phyloP scores from a whole-genome alignment of 2,888 invertebrate species.

The Hyposoter didymator region DNA sequence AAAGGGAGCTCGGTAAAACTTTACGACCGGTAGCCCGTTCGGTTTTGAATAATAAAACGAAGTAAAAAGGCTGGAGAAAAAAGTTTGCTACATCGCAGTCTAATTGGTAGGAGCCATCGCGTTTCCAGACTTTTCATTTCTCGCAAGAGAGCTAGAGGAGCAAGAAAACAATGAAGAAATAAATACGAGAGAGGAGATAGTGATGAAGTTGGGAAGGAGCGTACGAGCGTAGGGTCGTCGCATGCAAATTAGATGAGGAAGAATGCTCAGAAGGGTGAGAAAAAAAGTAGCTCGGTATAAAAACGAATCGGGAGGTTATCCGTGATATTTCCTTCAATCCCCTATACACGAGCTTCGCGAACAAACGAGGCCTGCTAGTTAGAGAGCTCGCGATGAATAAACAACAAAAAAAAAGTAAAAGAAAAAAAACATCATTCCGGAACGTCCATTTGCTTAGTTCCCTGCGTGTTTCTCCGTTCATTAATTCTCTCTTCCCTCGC shows the following conservation, averaged over 20 bases:
- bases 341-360: slow-evolving; percentile 31
- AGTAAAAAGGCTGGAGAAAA: background rate
- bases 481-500: slow-evolving; percentile 50
- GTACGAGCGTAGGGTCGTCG: background rate
- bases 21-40: background rate
- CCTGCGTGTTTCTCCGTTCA: slow-evolving; percentile 41
- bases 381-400: background rate
- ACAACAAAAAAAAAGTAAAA: background rate
- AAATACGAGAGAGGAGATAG: slow-evolving; percentile 14
- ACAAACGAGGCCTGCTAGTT: slow-evolving; percentile 28
- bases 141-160: background rate
- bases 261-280: background rate
- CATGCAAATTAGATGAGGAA: slow-evolving; percentile 35
- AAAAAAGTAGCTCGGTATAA: slow-evolving; percentile 6
- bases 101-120: background rate
- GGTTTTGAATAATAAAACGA: background rate
- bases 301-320: slow-evolving; percentile 10
- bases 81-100: background rate
- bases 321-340: slow-evolving; percentile 35
- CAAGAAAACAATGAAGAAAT: slow-evolving; percentile 12
- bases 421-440: background rate
- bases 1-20: background rate
- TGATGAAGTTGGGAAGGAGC: slow-evolving; percentile 8
- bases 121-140: background rate
- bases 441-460: slow-evolving; percentile 37